phyloP scores from a whole-genome alignment of 2,888 invertebrate genomes.

The Amphipyra berbera region DNA sequence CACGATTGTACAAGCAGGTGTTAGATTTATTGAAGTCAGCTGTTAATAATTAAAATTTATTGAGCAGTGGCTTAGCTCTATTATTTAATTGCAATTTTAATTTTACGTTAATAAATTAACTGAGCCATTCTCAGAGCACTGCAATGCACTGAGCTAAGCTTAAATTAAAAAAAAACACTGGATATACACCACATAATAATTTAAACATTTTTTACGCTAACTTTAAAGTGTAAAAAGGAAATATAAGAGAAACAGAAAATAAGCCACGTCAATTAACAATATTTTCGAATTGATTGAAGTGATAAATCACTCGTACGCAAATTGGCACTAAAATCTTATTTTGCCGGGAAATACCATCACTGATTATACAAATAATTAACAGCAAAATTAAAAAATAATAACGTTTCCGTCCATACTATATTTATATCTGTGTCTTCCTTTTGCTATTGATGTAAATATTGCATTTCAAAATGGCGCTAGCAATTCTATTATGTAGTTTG shows the following conservation, averaged over 20 bases:
- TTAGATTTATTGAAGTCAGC: slow-evolving; percentile 8
- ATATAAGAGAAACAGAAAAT: slow-evolving; percentile 11
- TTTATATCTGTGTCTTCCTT: not conserved
- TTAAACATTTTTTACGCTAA: not conserved
- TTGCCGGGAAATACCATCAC: slow-evolving; percentile 1
- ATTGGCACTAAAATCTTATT: slow-evolving; percentile 21
- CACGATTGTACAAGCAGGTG: slow-evolving; percentile 21
- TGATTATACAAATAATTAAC: slow-evolving; percentile 6
- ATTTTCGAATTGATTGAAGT: slow-evolving; percentile 15
- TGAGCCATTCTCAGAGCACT: too few relatives aligned
- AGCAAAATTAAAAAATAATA: not conserved
- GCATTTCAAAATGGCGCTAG: too few relatives aligned
- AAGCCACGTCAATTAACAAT: not conserved
- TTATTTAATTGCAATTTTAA: not conserved
- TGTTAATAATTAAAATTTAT: slow-evolving; percentile 1
- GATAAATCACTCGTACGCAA: slow-evolving; percentile 13
- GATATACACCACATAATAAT: too few relatives aligned
- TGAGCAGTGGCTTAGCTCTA: not conserved
- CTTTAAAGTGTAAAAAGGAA: not conserved
- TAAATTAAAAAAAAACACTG: too few relatives aligned
- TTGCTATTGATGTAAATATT: not conserved
- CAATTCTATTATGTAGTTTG: too few relatives aligned
- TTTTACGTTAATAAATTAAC: not conserved
- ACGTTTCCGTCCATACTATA: not conserved
- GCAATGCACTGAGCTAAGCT: too few relatives aligned